A percentile compares a stretch with the other conserved stretches of the same genome.
Conservation (phyloP, 2,113 vertebrate species). For the Hydropotes inermis region DNA sequence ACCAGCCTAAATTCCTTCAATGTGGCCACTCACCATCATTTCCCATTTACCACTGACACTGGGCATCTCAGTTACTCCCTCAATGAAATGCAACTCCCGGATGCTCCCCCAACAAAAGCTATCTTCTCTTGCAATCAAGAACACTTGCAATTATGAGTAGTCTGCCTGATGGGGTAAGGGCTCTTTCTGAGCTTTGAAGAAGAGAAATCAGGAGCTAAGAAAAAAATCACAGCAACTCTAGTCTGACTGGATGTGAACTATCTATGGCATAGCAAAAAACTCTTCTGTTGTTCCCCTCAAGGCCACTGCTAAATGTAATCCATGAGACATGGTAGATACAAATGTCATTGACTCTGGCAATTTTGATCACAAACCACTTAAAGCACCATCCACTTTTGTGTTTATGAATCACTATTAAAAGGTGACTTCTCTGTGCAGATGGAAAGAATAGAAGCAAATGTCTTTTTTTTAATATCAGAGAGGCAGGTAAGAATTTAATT, state of each 20-base stretch:
- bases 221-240: conserved; percentile 12
- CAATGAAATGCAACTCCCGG: background rate
- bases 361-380: conserved; percentile 47
- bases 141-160: conserved; percentile 55
- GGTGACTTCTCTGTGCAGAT: background rate
- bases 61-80: background rate
- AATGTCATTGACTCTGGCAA: conserved; percentile 44
- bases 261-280: conserved; percentile 43
- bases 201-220: conserved; percentile 67
- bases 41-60: background rate
- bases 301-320: conserved; percentile 55
- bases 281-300: background rate
- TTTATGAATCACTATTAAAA: conserved; percentile 45
- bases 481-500: conserved; percentile 35
- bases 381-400: background rate
- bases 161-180: conserved; percentile 34
- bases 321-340: background rate
- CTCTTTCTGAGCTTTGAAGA: conserved; percentile 49
- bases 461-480: background rate
- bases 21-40: background rate
- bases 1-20: background rate
- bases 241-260: conserved; percentile 60
- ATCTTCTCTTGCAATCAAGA: conserved; percentile 56
- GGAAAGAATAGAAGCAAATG: background rate
- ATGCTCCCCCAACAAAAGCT: conserved; percentile 26